These are phyloP conservation scores for Micromys minutus DNA, from an alignment of 2,113 vertebrate species.

Conservation along the genomic window DNA sequence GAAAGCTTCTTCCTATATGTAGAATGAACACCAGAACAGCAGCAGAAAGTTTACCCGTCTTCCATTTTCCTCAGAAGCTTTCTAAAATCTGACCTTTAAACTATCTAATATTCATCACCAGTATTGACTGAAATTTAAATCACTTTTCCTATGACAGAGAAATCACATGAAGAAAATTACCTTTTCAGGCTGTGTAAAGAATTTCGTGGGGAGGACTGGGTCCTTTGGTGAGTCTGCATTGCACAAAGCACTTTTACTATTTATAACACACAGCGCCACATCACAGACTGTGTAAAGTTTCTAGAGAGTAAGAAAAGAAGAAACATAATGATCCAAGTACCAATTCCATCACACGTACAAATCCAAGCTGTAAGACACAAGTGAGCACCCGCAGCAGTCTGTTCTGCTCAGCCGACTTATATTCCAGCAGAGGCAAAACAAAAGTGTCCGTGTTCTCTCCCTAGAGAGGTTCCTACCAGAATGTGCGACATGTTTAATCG, in stretches of 20 bases:
- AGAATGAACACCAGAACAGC: background rate
- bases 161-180: conserved; percentile 81
- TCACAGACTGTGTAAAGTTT: conserved; percentile 99
- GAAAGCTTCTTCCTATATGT: background rate
- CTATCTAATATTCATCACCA: background rate
- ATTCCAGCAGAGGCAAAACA: conserved; percentile 26
- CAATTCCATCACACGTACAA: conserved; percentile 27
- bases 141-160: background rate
- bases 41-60: background rate
- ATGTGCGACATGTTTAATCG: background rate
- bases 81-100: conserved; percentile 20
- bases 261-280: conserved; percentile 97
- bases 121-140: conserved; percentile 38
- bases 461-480: background rate
- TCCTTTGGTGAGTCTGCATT: conserved; percentile 97
- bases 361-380: background rate
- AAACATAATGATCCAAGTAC: conserved; percentile 14
- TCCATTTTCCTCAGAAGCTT: too few relatives aligned
- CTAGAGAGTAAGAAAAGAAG: conserved; percentile 82
- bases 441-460: background rate
- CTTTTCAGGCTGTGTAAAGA: conserved; percentile 97
- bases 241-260: conserved; percentile 98
- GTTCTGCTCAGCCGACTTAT: background rate
- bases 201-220: conserved; percentile 94
- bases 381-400: conserved; percentile 2